Base-by-base conservation (phyloP, 2,113 vertebrate species). In the Paramisgurnus dabryanus region DNA sequence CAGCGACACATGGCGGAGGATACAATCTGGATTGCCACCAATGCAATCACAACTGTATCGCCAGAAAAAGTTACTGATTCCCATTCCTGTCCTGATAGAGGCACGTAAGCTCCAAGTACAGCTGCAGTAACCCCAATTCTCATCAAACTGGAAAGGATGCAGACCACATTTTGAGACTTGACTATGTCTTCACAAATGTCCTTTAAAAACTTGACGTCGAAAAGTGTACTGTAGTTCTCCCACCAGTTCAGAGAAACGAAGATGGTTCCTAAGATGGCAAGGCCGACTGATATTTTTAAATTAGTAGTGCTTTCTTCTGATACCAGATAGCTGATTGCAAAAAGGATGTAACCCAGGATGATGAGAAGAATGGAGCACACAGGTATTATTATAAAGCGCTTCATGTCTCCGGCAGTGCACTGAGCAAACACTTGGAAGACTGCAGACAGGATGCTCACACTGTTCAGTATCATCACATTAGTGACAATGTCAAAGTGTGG, bases 401-500 rank as follows among this genome's bases (percentile, higher is more conserved):
- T 84, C 39, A 15, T 40, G 5, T 63, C 72, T 41, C 71, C 67
- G 3, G 60, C 61, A 12, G 27, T 27, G 67, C 77, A 85, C 41
- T 86, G 84, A 45, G 82, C 15, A 0, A 80, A 41, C 7, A 87
- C 53, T 76, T 92, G 91, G 0, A 92, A 82, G 27, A 34, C 27
- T 34, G 27, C 27, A 3, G 27, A 34, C 27, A 34, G 27, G 27
- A 34, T 34, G 27, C 27, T 34, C 27, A 34, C 83, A 4, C 86
- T 60, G 18, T 90, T 92, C 41, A 93, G 85, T 9, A 93, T 86
- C 4, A 83, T 87, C 27, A 88, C 85, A 13, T 93, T 93, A 53
- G 87, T 92, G 64, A 92, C 80, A 6, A 93, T 89, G 86, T 92
- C 91, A 72, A 93, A 78, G 57, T 89, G 87, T 6, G 91, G 92